Evolutionary conservation across 2,113 vertebrate genomes (phyloP).

Genomic region (Hyaena hyaena): DNA sequence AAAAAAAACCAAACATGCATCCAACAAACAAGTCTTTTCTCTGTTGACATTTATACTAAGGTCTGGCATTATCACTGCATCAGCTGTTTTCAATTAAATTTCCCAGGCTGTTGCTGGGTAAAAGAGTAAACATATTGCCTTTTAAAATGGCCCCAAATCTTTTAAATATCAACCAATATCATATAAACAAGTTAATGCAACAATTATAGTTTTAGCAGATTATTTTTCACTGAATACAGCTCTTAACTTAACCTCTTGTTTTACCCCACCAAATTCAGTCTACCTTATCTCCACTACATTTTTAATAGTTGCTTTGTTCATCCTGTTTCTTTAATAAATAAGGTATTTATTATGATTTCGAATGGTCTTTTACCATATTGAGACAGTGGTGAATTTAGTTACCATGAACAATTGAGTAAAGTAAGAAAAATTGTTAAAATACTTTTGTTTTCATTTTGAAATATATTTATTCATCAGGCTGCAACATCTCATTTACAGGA

Average conservation of each 20-base stretch:
- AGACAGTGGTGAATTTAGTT: slow-evolving; percentile 31
- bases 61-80: slow-evolving; percentile 45
- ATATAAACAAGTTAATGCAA: slow-evolving; percentile 3
- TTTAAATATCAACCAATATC: neutral
- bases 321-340: neutral
- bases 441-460: slow-evolving; percentile 55
- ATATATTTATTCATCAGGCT: slow-evolving; percentile 48
- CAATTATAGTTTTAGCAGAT: neutral
- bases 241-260: slow-evolving; percentile 2
- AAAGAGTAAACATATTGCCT: slow-evolving; percentile 37
- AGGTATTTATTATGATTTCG: slow-evolving; percentile 9
- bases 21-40: slow-evolving; percentile 1
- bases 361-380: slow-evolving; percentile 1
- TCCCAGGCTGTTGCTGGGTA: slow-evolving; percentile 44
- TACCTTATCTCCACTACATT: neutral
- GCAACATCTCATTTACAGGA: slow-evolving; percentile 44
- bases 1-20: neutral
- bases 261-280: neutral
- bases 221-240: neutral
- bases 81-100: slow-evolving; percentile 65
- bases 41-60: slow-evolving; percentile 65
- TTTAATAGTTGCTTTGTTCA: neutral
- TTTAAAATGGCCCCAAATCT: slow-evolving; percentile 4
- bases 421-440: neutral
- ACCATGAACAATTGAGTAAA: slow-evolving; percentile 31